These are phyloP conservation scores for Amorpha juglandis DNA, from an alignment of 2,888 invertebrate genomes.

Conservation along the genomic window DNA sequence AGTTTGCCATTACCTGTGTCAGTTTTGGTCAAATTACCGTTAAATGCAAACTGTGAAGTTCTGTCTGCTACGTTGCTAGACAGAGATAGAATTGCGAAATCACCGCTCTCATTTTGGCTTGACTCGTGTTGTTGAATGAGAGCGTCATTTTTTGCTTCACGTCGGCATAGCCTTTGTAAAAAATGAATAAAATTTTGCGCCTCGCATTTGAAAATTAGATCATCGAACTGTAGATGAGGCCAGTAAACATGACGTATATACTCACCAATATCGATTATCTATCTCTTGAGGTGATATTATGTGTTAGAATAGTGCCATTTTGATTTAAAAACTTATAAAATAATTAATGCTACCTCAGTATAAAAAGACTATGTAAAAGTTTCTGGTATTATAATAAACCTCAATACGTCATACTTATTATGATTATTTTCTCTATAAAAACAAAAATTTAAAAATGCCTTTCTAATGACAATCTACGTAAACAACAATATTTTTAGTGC, in stretches of 20 bases:
- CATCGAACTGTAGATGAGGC: slow-evolving; percentile 75
- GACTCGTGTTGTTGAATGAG: slow-evolving; percentile 63
- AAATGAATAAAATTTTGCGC: slow-evolving; percentile 64
- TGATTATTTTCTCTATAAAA: neutral
- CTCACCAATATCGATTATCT: neutral
- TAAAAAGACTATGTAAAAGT: neutral
- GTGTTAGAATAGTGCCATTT: neutral
- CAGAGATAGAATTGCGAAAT: slow-evolving; percentile 58
- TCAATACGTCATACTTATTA: no score
- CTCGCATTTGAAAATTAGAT: slow-evolving; percentile 73
- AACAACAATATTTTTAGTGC: slow-evolving; percentile 16
- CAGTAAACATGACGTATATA: slow-evolving; percentile 58
- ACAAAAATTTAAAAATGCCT: neutral
- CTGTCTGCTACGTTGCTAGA: slow-evolving; percentile 51
- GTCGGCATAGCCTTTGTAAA: slow-evolving; percentile 52
- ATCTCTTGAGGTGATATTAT: neutral
- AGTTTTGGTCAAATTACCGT: slow-evolving; percentile 70
- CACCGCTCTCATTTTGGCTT: slow-evolving; percentile 53
- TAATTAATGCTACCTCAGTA: neutral
- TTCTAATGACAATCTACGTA: slow-evolving; percentile 1
- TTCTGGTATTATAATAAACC: neutral
- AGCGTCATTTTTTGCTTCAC: slow-evolving; percentile 63
- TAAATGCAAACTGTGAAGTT: slow-evolving; percentile 51
- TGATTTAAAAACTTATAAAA: neutral
- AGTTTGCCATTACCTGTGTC: slow-evolving; percentile 66